Base-by-base conservation (phyloP, 2,888 invertebrate species). In the Lasioglossum calceatum region DNA sequence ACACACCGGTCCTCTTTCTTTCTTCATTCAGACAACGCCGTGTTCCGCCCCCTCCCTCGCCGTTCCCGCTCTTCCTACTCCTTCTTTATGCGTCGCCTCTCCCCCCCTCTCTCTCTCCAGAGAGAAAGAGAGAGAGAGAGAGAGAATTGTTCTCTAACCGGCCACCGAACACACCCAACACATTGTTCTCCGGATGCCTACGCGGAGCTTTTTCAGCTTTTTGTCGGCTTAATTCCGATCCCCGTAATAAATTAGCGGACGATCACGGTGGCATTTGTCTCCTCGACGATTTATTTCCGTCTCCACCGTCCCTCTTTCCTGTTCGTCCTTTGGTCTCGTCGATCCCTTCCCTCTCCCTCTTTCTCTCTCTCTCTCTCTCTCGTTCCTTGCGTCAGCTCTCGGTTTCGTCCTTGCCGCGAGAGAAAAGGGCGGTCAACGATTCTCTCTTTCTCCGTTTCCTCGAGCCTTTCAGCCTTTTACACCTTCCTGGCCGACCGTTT, bases 191-290 rank as follows among this genome's bases (percentile, higher is more conserved):
- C 90, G 84, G 87, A 91, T 92, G 91, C 92, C 89, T 90, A 82
- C 88, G 82, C 89, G 85, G 80, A 87, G 87, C 92, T 92, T 92
- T 92, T 93, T 93, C 91, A 91, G 90, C 92, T 93, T 94, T 93
- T 94, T 94, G 93, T 90, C 93, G 93, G 93, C 93, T 93, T 93
- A 94, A 95, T 95, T 94, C 93, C 94, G 89, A 93, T 93, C 93
- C 90, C 93, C 90, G 93, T 93, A 93, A 95, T 95, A 95, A 95
- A 95, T 95, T 94, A 94, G 93, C 92, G 87, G 92, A 84, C 95
- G 94, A 94, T 94, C 95, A 94, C 92, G 94, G 95, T 95, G 95
- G 95, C 94, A 94, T 94, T 95, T 94, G 94, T 94, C 94, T 92
- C 92, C 90, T 86, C 87, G 87, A 91, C 92, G 91, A 94, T 94